Conservation (phyloP, 2,113 vertebrate species). For the Athene noctua region DNA sequence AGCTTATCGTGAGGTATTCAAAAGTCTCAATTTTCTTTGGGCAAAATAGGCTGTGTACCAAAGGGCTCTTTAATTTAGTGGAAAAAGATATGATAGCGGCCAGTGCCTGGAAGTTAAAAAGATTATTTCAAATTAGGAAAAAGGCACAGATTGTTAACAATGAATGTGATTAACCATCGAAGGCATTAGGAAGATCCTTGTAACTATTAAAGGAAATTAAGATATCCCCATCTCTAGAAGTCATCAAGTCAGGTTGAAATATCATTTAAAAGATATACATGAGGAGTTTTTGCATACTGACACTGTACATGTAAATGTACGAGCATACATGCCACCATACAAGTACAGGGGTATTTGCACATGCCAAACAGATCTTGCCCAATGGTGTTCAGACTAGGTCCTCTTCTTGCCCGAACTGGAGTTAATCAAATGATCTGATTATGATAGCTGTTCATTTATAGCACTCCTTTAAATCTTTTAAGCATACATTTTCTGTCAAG, state of each 20-base stretch:
- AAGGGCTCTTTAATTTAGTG: neutral
- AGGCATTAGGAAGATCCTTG: neutral
- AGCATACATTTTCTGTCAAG: neutral
- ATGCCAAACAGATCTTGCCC: neutral
- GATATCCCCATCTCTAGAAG: neutral
- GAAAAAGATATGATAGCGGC: neutral
- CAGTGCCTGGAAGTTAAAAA: neutral
- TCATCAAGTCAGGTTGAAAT: neutral
- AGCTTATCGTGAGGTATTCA: neutral
- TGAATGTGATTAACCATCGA: neutral
- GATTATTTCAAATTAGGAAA: neutral
- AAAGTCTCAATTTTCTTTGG: neutral
- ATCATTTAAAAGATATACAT: neutral
- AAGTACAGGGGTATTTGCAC: neutral
- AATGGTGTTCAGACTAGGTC: neutral
- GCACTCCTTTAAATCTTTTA: neutral
- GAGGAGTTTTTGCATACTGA: neutral
- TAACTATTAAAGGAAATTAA: neutral
- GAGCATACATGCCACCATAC: neutral
- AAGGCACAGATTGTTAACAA: neutral
- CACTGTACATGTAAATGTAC: fast-evolving
- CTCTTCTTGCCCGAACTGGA: neutral
- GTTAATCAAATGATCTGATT: neutral
- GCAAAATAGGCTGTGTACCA: neutral
- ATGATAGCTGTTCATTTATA: neutral